phyloP scores from a whole-genome alignment of 92 coral and sea anemone genomes.

The Plumapathes pennacea region DNA sequence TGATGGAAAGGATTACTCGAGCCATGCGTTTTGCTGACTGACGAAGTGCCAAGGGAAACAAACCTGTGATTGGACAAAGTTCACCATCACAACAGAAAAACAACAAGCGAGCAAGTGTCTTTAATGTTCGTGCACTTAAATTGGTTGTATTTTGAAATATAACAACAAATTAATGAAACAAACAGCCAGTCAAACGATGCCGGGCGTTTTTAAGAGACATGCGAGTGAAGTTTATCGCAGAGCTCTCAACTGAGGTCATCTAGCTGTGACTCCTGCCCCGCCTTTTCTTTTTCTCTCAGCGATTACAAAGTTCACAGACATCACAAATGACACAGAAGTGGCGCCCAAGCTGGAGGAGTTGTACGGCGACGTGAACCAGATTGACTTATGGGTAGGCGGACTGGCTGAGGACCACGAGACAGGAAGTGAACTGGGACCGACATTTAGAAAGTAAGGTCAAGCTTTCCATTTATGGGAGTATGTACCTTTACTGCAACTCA shows the following conservation, averaged over 20 bases:
- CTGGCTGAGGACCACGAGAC: slow-evolving; percentile 86
- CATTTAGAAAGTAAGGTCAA: slow-evolving; percentile 74
- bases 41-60: no score
- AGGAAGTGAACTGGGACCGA: slow-evolving; percentile 90
- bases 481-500: background rate
- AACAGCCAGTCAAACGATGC: no score
- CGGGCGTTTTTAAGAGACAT: no score
- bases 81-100: background rate
- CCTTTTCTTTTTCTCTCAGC: background rate
- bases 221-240: no score
- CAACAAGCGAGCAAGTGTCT: no score
- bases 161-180: no score
- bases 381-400: slow-evolving; percentile 96
- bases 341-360: slow-evolving; percentile 50
- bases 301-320: slow-evolving; percentile 43
- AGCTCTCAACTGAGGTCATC: no score
- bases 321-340: slow-evolving; percentile 42
- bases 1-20: no score
- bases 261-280: no score
- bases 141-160: no score
- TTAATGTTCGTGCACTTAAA: no score
- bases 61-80: background rate
- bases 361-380: slow-evolving; percentile 60
- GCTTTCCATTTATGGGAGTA: background rate
- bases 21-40: no score